These are phyloP conservation scores for Erebia epiphron DNA, from an alignment of 2,888 invertebrate species.

Conservation along the genomic window DNA sequence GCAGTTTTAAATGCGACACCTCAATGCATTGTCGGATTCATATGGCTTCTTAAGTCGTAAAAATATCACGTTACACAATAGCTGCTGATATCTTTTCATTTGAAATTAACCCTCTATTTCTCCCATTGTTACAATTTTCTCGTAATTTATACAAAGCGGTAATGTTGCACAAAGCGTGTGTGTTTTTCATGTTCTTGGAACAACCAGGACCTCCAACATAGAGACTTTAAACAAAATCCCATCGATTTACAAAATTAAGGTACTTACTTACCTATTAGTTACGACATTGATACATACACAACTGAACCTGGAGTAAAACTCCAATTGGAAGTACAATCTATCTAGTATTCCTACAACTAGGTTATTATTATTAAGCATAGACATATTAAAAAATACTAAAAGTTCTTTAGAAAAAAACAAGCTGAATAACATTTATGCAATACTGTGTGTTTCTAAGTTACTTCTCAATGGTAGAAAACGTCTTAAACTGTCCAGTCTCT, in stretches of 20 bases:
- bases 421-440: too few species aligned
- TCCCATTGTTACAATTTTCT: slow-evolving; percentile 43
- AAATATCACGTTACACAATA: slow-evolving; percentile 79
- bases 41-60: slow-evolving; percentile 80
- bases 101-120: slow-evolving; percentile 53
- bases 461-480: neutral
- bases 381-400: too few species aligned
- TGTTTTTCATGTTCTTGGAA: slow-evolving; percentile 14
- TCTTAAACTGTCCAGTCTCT: neutral
- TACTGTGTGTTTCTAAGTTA: neutral
- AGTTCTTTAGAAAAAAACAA: too few species aligned
- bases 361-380: too few species aligned
- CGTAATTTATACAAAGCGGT: slow-evolving; percentile 33
- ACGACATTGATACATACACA: too few species aligned
- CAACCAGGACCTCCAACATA: neutral
- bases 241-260: neutral
- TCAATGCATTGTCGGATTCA: slow-evolving; percentile 65
- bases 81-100: slow-evolving; percentile 73
- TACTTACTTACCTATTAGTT: too few species aligned
- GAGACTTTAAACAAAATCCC: neutral
- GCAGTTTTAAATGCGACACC: slow-evolving; percentile 72
- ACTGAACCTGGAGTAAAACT: too few species aligned
- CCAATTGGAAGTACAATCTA: too few species aligned
- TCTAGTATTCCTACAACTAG: too few species aligned
- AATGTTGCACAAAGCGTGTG: slow-evolving; percentile 8